These are phyloP conservation scores for Leptopterna dolabrata DNA, from an alignment of 2,888 invertebrate species.

Conservation along the genomic window DNA sequence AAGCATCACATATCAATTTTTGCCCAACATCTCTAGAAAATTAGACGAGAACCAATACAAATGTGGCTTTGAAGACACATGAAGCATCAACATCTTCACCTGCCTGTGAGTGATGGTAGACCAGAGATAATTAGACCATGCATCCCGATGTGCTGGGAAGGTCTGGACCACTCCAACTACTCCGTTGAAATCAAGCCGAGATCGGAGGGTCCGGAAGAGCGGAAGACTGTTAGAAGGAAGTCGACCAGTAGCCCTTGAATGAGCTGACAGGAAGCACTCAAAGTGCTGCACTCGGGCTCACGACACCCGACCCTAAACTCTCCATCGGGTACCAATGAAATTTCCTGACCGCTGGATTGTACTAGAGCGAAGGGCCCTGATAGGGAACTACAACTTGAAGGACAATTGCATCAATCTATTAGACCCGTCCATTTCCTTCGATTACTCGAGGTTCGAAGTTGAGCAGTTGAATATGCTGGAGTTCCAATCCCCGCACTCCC, in stretches of 20 bases:
- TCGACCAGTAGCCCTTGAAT: constrained; percentile 45
- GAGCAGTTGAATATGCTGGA: neutral
- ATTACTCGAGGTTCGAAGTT: neutral
- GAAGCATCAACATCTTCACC: no score
- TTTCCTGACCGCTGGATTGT: neutral
- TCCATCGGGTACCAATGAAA: neutral
- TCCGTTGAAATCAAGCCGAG: neutral
- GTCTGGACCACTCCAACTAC: no score
- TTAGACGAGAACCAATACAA: no score
- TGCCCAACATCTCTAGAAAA: no score
- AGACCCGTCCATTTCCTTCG: neutral
- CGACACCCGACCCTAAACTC: constrained; percentile 18
- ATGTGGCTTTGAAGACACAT: no score
- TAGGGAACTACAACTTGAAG: neutral
- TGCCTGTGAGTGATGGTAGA: no score
- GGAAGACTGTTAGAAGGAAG: constrained; percentile 31
- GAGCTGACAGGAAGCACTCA: constrained; percentile 40
- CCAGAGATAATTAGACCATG: no score
- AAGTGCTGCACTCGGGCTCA: constrained; percentile 35
- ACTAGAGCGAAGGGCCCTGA: neutral
- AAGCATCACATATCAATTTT: no score
- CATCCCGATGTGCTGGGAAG: no score
- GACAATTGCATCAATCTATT: neutral
- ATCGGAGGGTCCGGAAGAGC: neutral
- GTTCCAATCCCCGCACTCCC: neutral